These are phyloP conservation scores for Agrotis clavis DNA, from an alignment of 2,888 invertebrate genomes.

Conservation along the genomic window DNA sequence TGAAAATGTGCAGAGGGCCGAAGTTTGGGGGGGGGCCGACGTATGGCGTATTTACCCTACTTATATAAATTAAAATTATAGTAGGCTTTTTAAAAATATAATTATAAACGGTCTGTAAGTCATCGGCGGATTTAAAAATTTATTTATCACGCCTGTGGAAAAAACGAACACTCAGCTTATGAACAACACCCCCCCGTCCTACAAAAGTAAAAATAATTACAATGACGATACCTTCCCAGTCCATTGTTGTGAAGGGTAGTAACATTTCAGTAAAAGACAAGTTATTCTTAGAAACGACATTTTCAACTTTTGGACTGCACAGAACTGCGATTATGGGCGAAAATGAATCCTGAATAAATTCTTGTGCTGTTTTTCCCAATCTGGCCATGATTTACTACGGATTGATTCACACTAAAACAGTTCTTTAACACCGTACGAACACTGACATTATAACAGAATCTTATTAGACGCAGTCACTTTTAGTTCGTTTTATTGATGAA, in stretches of 20 bases:
- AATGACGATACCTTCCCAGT: conserved; percentile 81
- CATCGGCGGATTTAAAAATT: no score
- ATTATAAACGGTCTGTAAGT: no score
- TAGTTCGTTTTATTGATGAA: background rate
- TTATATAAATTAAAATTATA: no score
- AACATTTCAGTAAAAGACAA: conserved; percentile 97
- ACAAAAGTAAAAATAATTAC: conserved; percentile 9
- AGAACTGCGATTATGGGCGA: conserved; percentile 97
- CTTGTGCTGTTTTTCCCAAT: conserved; percentile 92
- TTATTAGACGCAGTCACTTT: background rate
- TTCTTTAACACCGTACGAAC: background rate
- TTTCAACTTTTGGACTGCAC: conserved; percentile 95
- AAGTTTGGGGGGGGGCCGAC: no score
- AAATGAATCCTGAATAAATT: conserved; percentile 97
- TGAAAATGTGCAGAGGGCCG: no score
- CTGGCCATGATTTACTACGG: conserved; percentile 70
- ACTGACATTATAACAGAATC: background rate
- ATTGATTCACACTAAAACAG: background rate
- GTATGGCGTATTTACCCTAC: no score
- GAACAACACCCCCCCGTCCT: background rate
- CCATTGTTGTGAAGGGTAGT: conserved; percentile 96
- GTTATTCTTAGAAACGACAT: conserved; percentile 97
- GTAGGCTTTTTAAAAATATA: no score
- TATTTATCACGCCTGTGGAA: no score
- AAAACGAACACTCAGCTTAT: background rate